Percentiles rank a stretch among this genome's conserved stretches.
phyloP scores from a whole-genome alignment of 2,797 vertebrate species.

The Galaxias olidus region DNA sequence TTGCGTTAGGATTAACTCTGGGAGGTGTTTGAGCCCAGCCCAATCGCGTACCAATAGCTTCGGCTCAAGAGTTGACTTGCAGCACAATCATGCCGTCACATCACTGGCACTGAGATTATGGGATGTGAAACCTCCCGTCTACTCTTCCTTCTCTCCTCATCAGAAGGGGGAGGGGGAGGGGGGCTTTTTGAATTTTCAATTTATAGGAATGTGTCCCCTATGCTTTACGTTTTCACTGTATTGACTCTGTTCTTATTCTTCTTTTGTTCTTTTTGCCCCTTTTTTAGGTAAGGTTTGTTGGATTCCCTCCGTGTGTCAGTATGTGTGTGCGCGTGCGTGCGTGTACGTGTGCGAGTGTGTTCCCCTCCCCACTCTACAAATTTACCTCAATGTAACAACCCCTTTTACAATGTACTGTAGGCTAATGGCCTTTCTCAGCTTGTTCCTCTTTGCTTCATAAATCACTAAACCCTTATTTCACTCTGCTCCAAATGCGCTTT shows the following conservation, averaged over 20 bases:
- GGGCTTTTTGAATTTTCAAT: conserved; percentile 58
- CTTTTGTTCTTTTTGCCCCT: conserved; percentile 76
- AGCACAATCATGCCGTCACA: conserved; percentile 32
- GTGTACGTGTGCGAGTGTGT: conserved; percentile 58
- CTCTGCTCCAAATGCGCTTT: conserved; percentile 73
- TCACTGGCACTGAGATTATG: conserved; percentile 40
- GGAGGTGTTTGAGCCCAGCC: conserved; percentile 25
- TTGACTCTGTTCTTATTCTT: conserved; percentile 84
- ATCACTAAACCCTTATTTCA: conserved; percentile 79
- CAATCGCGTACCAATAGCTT: conserved; percentile 38
- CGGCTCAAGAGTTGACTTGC: conserved; percentile 24
- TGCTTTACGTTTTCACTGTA: conserved; percentile 81
- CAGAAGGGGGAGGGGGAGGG: conserved; percentile 58
- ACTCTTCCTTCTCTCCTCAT: conserved; percentile 53
- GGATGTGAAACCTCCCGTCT: conserved; percentile 43
- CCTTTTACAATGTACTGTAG: conserved; percentile 74
- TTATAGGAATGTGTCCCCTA: conserved; percentile 74
- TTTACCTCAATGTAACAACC: conserved; percentile 50
- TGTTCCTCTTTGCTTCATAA: conserved; percentile 76
- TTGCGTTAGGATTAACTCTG: conserved; percentile 51
- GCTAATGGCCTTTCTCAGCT: conserved; percentile 80
- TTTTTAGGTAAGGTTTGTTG: conserved; percentile 87
- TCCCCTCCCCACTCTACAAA: conserved; percentile 69
- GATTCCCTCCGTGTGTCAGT: conserved; percentile 73
- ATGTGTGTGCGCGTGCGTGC: conserved; percentile 49